Percentiles rank a stretch among this genome's conserved stretches.
These are phyloP conservation scores for Netelia fuscicornis DNA, from an alignment of 2,888 invertebrate species.

Conservation along the genomic window DNA sequence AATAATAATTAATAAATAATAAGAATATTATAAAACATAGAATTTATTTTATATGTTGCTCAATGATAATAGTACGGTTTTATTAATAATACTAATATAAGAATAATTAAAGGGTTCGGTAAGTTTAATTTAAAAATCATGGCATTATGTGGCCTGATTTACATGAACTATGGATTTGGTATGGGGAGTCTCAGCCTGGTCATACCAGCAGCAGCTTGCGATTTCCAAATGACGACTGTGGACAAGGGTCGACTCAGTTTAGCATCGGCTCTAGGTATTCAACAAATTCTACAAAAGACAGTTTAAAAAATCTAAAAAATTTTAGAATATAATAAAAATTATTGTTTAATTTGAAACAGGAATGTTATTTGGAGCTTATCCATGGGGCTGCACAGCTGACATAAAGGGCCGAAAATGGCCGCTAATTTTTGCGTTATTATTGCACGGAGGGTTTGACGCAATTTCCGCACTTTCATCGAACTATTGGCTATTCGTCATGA, in stretches of 20 bases:
- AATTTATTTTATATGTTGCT: neutral
- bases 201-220: constrained; percentile 93
- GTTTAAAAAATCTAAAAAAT: too few relatives aligned
- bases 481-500: constrained; percentile 87
- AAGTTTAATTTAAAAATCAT: constrained; percentile 92
- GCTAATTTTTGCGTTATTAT: constrained; percentile 87
- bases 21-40: neutral
- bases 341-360: constrained; percentile 82
- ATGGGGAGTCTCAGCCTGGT: constrained; percentile 93
- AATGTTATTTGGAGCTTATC: constrained; percentile 90
- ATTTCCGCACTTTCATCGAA: constrained; percentile 87
- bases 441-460: constrained; percentile 87
- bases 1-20: neutral
- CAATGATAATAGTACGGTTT: too few relatives aligned
- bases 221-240: constrained; percentile 91
- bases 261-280: constrained; percentile 90
- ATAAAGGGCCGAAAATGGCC: constrained; percentile 88
- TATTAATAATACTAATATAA: neutral
- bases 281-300: constrained; percentile 14
- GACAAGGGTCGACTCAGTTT: constrained; percentile 93
- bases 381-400: constrained; percentile 91
- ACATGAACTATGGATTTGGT: constrained; percentile 93
- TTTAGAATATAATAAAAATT: neutral
- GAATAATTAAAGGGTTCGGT: constrained; percentile 89
- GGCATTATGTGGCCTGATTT: constrained; percentile 92